Base-by-base conservation (phyloP, 2,888 invertebrate genomes). In the Macrosoma leucophasiata region DNA sequence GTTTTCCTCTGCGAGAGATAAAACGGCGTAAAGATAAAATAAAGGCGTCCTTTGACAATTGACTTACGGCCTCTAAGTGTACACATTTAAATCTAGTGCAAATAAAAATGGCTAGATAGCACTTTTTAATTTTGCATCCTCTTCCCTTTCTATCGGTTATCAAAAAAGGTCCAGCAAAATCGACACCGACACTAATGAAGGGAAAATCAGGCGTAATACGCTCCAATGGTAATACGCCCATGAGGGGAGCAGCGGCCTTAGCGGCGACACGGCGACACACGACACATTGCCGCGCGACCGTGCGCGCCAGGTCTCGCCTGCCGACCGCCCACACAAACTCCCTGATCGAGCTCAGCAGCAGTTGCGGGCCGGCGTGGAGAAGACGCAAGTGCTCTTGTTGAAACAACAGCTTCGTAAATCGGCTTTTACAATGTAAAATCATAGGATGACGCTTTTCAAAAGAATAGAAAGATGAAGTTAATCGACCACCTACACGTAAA, bases 381-480 rank as follows among this genome's bases (percentile, higher is more conserved):
- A 3, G 46, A 8, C 28, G 20, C 14, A 9, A 10, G 14, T 39
- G 43, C 17, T 39, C 31, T n/a, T 15, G 13, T 26, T 26, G 2
- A 41, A 36, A 39, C 12, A 42, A 20, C 13, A 36, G 21, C 36
- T 31, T 48, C 33, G 9, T 20, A 13, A 38, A 29, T 6, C 15
- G 13, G 41, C 57, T 53, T 29, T 41, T 48, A 29, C 51, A 51
- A 33, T 53, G 46, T 43, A 60, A 11, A 7, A 55, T 12, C 11
- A 55, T 46, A 2, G 52, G 55, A 14, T 55, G 52, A 15, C 51
- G 38, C 22, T 41, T 41, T 9, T 44, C 29, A 28, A 34, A 36
- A 4, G 9, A 7, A 29, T 22, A 40, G 6, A 33, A n/a, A 1
- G 50, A 47, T 26, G 46, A 47, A 1, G 10, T 10, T 3, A 58